Evolutionary conservation across 2,888 invertebrate species (phyloP).

Genomic region (Luperina testacea): DNA sequence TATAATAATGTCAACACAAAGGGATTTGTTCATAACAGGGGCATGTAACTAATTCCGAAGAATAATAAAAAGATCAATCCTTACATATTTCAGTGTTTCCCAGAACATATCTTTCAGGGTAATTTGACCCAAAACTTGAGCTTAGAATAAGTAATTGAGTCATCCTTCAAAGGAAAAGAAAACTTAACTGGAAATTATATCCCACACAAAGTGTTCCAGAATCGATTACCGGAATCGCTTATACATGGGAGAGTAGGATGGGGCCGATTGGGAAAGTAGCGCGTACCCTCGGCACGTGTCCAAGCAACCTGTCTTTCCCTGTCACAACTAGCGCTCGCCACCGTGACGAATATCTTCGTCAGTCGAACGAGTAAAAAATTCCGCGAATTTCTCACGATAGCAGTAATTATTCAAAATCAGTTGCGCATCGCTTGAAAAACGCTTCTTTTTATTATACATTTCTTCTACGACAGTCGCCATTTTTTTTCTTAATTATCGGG

Average conservation of each 20-base stretch:
- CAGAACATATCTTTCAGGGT: constrained; percentile 42
- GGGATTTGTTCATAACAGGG: neutral
- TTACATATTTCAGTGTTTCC: constrained; percentile 42
- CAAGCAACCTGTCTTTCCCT: constrained; percentile 58
- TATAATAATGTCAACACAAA: neutral
- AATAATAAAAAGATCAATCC: constrained; percentile 36
- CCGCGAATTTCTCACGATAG: constrained; percentile 69
- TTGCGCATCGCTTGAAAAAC: constrained; percentile 68
- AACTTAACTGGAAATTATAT: constrained; percentile 60
- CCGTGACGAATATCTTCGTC: constrained; percentile 65
- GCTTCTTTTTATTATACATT: constrained; percentile 71
- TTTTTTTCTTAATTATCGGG: constrained; percentile 74
- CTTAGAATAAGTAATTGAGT: constrained; percentile 64
- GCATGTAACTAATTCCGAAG: constrained; percentile 19
- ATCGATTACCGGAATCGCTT: constrained; percentile 62
- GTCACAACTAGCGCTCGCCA: constrained; percentile 61
- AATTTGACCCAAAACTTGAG: constrained; percentile 54
- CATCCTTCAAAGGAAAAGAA: constrained; percentile 63
- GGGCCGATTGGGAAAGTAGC: constrained; percentile 60
- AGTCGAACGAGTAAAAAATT: constrained; percentile 57
- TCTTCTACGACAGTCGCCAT: constrained; percentile 72
- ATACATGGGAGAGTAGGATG: constrained; percentile 56
- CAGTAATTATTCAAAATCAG: constrained; percentile 74
- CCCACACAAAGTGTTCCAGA: constrained; percentile 62
- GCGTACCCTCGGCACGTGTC: constrained; percentile 66